Conservation (phyloP, 2,113 vertebrate species). For the Pelmatolapia mariae region DNA sequence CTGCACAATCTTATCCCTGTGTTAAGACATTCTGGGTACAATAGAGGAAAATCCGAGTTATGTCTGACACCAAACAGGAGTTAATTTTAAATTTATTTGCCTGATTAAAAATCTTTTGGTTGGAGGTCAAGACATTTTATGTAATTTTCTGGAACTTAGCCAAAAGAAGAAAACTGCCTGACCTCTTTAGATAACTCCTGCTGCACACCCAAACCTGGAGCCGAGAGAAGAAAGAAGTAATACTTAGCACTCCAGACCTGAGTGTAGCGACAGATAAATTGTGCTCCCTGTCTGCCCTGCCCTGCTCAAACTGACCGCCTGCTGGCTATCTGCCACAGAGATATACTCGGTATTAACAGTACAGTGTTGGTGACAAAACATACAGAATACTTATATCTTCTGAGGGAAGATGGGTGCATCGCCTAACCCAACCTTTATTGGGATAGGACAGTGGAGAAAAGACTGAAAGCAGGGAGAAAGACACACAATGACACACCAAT, state of each 20-base stretch:
- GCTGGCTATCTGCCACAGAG: neutral
- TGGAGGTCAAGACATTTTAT: neutral
- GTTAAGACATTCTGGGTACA: neutral
- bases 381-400: neutral
- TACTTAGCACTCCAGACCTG: neutral
- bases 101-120: neutral
- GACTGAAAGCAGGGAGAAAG: neutral
- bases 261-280: slow-evolving; percentile 2
- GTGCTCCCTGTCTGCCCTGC: neutral
- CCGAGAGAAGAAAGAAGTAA: neutral
- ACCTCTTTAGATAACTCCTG: neutral
- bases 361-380: neutral
- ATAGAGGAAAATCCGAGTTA: neutral
- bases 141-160: slow-evolving; percentile 15
- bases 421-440: neutral
- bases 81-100: neutral
- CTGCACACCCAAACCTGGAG: neutral
- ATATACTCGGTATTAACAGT: neutral
- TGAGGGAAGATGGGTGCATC: neutral
- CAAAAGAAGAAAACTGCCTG: slow-evolving; percentile 15
- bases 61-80: neutral
- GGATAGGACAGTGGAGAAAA: neutral
- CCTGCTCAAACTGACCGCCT: neutral
- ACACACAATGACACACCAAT: neutral
- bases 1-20: neutral